These are phyloP conservation scores for Agonopterix alstromeriana DNA, from an alignment of 2,888 invertebrate species.

Conservation along the genomic window DNA sequence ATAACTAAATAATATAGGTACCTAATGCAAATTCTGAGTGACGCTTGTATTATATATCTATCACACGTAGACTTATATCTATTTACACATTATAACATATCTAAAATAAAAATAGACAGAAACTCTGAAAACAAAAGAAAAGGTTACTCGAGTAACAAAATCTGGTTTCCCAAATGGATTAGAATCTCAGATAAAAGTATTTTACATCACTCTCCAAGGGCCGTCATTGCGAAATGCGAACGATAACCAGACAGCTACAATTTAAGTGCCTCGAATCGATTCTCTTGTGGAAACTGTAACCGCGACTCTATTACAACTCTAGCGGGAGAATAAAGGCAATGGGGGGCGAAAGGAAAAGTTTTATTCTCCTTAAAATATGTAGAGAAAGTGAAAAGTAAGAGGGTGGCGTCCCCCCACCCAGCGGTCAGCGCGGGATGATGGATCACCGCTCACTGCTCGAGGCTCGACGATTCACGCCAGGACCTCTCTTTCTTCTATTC, in stretches of 20 bases:
- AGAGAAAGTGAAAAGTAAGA: slow-evolving; percentile 76
- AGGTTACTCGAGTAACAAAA: slow-evolving; percentile 23
- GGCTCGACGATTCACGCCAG: slow-evolving; percentile 32
- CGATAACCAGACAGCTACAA: slow-evolving; percentile 56
- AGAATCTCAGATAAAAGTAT: slow-evolving; percentile 39
- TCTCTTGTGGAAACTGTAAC: slow-evolving; percentile 26
- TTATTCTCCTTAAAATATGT: slow-evolving; percentile 77
- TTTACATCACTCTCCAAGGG: slow-evolving; percentile 42
- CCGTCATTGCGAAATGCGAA: slow-evolving; percentile 32
- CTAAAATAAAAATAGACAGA: too few species aligned
- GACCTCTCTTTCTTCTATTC: slow-evolving; percentile 58
- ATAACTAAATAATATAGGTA: too few species aligned
- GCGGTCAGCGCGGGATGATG: slow-evolving; percentile 74
- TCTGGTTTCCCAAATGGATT: slow-evolving; percentile 46
- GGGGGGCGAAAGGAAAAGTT: slow-evolving; percentile 62
- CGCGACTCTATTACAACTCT: slow-evolving; percentile 51
- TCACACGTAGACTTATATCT: too few species aligned
- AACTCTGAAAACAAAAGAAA: background rate
- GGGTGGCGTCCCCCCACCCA: slow-evolving; percentile 43
- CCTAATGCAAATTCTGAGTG: too few species aligned
- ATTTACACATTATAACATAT: too few species aligned
- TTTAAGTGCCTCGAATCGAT: slow-evolving; percentile 39
- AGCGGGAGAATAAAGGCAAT: slow-evolving; percentile 55
- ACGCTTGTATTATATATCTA: too few species aligned
- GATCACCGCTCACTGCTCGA: slow-evolving; percentile 46